Conservation (phyloP, 2,113 vertebrate species). For the Telmatochromis sp. region DNA sequence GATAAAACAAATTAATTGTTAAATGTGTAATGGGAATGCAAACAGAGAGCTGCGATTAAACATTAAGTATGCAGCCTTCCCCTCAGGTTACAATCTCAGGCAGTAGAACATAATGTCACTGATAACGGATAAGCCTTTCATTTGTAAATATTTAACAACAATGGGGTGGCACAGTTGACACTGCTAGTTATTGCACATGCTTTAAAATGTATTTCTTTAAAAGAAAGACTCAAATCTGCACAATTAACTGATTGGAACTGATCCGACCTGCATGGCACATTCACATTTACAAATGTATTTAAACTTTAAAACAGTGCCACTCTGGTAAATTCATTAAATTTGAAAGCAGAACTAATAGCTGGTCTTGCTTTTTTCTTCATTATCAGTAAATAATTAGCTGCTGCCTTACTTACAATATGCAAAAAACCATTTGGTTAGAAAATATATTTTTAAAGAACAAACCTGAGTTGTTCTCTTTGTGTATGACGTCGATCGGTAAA, state of each 20-base stretch:
- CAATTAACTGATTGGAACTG: neutral
- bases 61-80: neutral
- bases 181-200: neutral
- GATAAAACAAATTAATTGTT: fast-evolving
- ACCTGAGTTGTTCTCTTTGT: neutral
- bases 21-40: neutral
- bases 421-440: neutral
- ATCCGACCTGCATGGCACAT: neutral
- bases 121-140: neutral
- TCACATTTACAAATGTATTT: neutral
- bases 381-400: neutral
- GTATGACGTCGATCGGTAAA: fast-evolving
- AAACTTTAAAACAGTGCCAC: neutral
- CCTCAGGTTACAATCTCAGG: neutral
- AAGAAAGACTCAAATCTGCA: neutral
- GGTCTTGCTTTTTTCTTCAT: neutral
- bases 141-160: neutral
- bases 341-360: neutral
- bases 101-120: neutral
- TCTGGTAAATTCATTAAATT: neutral
- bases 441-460: neutral
- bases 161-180: neutral
- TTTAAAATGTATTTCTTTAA: neutral
- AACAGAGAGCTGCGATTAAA: neutral
- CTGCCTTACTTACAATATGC: neutral